Conservation (phyloP, 2,888 invertebrate species). For the Phrixothrix hirtus region DNA sequence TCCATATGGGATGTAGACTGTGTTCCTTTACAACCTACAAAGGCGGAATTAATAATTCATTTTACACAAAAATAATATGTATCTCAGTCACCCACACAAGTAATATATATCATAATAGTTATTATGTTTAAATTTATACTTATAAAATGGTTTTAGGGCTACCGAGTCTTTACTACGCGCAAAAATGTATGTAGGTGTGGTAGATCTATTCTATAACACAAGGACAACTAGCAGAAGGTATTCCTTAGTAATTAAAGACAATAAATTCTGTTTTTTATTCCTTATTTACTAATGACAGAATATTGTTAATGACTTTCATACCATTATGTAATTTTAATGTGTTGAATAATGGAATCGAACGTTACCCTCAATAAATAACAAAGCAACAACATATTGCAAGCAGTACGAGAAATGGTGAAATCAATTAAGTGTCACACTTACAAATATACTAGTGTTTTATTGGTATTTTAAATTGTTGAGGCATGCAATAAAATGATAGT, state of each 20-base stretch:
- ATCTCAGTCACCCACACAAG: conserved; percentile 32
- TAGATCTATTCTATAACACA: conserved; percentile 15
- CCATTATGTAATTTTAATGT: too few species aligned
- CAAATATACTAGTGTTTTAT: too few species aligned
- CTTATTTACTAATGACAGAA: too few species aligned
- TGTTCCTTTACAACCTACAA: conserved; percentile 25
- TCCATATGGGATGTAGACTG: conserved; percentile 19
- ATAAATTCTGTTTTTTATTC: neutral
- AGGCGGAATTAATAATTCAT: conserved; percentile 33
- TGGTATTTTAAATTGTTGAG: too few species aligned
- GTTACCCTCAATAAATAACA: too few species aligned
- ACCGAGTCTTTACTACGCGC: conserved; percentile 8
- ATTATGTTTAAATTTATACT: conserved; percentile 32
- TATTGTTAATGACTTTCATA: too few species aligned
- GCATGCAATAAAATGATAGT: too few species aligned
- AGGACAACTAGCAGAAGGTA: conserved; percentile 12
- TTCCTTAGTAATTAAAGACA: neutral
- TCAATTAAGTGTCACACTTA: too few species aligned
- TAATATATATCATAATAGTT: conserved; percentile 29
- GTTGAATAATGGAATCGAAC: too few species aligned
- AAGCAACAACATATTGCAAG: too few species aligned
- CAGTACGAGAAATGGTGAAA: too few species aligned
- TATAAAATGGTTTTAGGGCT: conserved; percentile 17
- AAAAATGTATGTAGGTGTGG: conserved; percentile 24
- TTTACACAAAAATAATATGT: conserved; percentile 31